Conservation (phyloP, 2,113 vertebrate species). For the Notarius quadriscutis region DNA sequence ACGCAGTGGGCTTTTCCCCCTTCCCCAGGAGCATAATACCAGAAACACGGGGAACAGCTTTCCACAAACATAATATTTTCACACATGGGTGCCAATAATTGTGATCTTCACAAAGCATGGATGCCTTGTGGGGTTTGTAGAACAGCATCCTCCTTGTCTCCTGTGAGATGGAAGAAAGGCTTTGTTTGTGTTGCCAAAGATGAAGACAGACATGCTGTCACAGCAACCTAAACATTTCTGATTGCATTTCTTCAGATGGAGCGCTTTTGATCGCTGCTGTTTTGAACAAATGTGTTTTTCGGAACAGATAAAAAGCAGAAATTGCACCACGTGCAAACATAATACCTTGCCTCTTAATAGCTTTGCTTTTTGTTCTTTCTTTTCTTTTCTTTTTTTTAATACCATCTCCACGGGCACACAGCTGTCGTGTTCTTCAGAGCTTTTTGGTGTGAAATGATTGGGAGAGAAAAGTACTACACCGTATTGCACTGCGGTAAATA, state of each 20-base stretch:
- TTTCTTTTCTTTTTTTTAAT: neutral
- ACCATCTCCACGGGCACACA: slow-evolving; percentile 17
- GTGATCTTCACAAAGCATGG: slow-evolving; percentile 70
- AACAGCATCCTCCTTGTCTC: slow-evolving; percentile 52
- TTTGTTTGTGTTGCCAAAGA: slow-evolving; percentile 66
- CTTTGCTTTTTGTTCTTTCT: slow-evolving; percentile 34
- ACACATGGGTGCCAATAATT: slow-evolving; percentile 74
- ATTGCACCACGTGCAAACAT: slow-evolving; percentile 61
- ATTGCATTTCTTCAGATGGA: slow-evolving; percentile 69
- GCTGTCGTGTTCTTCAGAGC: slow-evolving; percentile 23
- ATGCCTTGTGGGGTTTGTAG: slow-evolving; percentile 59
- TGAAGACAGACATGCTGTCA: slow-evolving; percentile 67
- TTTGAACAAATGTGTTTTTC: slow-evolving; percentile 72
- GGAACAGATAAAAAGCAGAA: slow-evolving; percentile 68
- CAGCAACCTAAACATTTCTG: slow-evolving; percentile 73
- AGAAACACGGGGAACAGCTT: slow-evolving; percentile 70
- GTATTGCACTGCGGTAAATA: slow-evolving; percentile 5
- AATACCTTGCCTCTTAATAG: slow-evolving; percentile 61
- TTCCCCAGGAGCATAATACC: slow-evolving; percentile 67
- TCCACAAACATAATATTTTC: slow-evolving; percentile 73
- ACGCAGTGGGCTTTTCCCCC: slow-evolving; percentile 54
- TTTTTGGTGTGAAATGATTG: slow-evolving; percentile 22
- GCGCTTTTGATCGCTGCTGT: slow-evolving; percentile 67
- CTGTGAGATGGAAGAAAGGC: slow-evolving; percentile 67
- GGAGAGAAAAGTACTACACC: slow-evolving; percentile 5